phyloP scores from a whole-genome alignment of 2,797 vertebrate species.

The Pseudomugil gertrudae region DNA sequence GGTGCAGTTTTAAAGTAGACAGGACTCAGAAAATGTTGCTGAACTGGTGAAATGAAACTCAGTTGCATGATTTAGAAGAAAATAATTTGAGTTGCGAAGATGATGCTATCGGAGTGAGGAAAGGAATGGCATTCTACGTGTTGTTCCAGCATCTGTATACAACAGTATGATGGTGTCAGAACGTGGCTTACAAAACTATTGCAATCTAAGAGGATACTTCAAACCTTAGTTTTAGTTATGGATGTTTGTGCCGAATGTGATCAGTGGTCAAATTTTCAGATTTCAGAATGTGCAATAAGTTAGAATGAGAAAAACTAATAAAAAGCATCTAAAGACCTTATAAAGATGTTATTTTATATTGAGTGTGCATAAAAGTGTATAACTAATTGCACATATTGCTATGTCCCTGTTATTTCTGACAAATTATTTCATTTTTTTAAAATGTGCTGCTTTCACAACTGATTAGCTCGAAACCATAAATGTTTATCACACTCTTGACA shows the following conservation, averaged over 20 bases:
- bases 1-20: background rate
- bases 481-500: slow-evolving; percentile 16
- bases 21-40: background rate
- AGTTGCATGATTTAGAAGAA: background rate
- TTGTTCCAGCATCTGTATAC: background rate
- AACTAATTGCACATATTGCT: background rate
- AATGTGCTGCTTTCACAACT: slow-evolving; percentile 8
- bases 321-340: too few relatives aligned
- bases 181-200: background rate
- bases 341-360: too few relatives aligned
- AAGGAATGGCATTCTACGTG: background rate
- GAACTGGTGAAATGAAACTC: fast-evolving
- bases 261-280: background rate
- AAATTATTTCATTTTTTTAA: background rate
- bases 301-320: background rate
- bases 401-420: background rate
- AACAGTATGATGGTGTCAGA: background rate
- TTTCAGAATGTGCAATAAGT: background rate
- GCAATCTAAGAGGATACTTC: background rate
- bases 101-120: slow-evolving; percentile 4
- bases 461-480: background rate
- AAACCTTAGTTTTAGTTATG: background rate
- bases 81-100: background rate
- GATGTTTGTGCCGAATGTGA: background rate
- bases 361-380: too few relatives aligned